phyloP scores from a whole-genome alignment of 2,113 vertebrate species.

The Edolisoma coerulescens region DNA sequence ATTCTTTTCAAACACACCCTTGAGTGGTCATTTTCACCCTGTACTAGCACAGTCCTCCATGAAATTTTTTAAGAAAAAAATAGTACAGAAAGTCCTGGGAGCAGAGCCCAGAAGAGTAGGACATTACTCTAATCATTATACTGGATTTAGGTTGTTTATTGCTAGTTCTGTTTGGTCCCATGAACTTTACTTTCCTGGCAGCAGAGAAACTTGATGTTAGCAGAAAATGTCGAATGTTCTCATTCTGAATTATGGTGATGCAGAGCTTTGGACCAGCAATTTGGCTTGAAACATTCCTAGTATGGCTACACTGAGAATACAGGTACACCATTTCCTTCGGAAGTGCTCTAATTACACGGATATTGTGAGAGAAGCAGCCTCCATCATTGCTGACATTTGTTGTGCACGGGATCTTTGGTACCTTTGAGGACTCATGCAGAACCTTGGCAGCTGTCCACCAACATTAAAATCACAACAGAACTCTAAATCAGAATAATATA shows the following conservation, averaged over 20 bases:
- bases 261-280: neutral
- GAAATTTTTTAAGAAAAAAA: neutral
- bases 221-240: neutral
- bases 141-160: neutral
- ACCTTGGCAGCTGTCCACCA: neutral
- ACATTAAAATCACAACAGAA: neutral
- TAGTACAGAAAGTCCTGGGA: neutral
- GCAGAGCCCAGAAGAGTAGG: neutral
- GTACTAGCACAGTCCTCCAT: neutral
- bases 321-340: neutral
- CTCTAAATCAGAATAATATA: neutral
- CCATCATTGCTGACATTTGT: neutral
- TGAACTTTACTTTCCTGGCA: conserved; percentile 20
- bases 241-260: neutral
- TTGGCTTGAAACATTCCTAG: neutral
- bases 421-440: neutral
- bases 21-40: neutral
- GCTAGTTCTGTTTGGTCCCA: neutral
- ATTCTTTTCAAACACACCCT: neutral
- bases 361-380: neutral
- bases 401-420: neutral
- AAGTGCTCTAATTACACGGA: neutral
- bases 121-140: neutral
- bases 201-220: neutral
- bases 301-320: neutral